Conservation (phyloP, 2,797 vertebrate genomes). For the Peromyscus aztecus region DNA sequence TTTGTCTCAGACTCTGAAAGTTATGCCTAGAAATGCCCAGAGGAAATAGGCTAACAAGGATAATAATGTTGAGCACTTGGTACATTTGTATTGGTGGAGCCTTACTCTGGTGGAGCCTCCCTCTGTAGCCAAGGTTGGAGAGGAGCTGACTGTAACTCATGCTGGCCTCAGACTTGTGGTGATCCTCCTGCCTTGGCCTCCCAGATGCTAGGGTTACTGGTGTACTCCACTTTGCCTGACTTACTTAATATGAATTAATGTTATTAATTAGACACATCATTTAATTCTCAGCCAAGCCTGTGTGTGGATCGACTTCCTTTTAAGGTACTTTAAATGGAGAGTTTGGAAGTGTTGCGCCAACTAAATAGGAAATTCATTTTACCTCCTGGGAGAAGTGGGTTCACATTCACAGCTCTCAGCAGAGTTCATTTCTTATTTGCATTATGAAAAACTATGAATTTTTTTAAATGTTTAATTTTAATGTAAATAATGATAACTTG, state of each 20-base stretch:
- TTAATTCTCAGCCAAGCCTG: conserved; percentile 53
- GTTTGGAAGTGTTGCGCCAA: conserved; percentile 10
- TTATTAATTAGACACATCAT: conserved; percentile 30
- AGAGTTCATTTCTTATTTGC: neutral
- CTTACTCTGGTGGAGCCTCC: too few species aligned
- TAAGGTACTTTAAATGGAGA: conserved; percentile 44
- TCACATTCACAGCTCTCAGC: neutral
- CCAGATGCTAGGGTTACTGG: neutral
- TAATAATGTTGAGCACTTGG: neutral
- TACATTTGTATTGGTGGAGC: neutral
- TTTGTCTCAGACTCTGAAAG: conserved; percentile 26
- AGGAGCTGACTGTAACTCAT: neutral
- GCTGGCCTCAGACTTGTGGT: neutral
- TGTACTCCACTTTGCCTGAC: neutral
- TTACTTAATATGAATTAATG: neutral
- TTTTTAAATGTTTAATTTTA: conserved; percentile 16
- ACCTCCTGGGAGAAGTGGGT: neutral
- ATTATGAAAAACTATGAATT: conserved; percentile 45
- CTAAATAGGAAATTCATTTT: neutral
- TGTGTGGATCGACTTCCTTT: neutral
- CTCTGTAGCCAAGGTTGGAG: too few species aligned
- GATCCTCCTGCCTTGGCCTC: neutral
- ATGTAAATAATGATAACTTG: neutral
- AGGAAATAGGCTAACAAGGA: neutral
- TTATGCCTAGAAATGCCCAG: conserved; percentile 46